A percentile compares a stretch with the other conserved stretches of the same genome.
Evolutionary conservation across 2,888 invertebrate genomes (phyloP).

Genomic region (Anodontia alba): DNA sequence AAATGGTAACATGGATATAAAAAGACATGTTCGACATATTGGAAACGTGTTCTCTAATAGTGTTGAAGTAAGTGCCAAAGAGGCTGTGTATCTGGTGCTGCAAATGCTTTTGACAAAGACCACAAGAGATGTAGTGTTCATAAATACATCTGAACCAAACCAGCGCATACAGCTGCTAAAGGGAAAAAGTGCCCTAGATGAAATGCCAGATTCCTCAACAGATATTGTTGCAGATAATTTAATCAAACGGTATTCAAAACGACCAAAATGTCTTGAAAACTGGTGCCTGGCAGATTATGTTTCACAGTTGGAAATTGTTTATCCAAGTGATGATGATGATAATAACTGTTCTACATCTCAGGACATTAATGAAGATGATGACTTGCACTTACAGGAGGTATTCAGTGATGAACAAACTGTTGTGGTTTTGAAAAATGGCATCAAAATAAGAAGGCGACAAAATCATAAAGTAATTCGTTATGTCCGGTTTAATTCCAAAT

Average conservation of each 20-base stretch:
- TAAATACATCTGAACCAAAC: constrained; percentile 62
- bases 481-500: constrained; percentile 22
- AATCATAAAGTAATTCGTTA: constrained; percentile 20
- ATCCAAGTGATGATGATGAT: constrained; percentile 30
- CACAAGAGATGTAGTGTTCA: constrained; percentile 45
- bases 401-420: background rate
- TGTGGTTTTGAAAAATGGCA: background rate
- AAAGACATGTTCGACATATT: constrained; percentile 57
- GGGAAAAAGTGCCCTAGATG: constrained; percentile 47
- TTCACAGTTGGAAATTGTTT: constrained; percentile 43
- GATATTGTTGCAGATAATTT: constrained; percentile 26
- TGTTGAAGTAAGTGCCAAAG: constrained; percentile 65
- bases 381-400: background rate
- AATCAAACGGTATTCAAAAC: constrained; percentile 53
- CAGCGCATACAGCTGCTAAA: constrained; percentile 69
- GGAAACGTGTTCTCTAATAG: constrained; percentile 52
- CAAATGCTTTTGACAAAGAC: constrained; percentile 53
- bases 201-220: constrained; percentile 41
- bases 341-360: constrained; percentile 15
- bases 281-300: constrained; percentile 59
- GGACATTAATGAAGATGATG: constrained; percentile 17
- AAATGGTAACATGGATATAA: constrained; percentile 54
- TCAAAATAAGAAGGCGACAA: background rate
- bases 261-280: constrained; percentile 43
- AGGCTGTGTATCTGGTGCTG: constrained; percentile 61